A percentile compares a stretch with the other conserved stretches of the same genome.
Evolutionary conservation across 2,888 invertebrate genomes (phyloP).

Genomic region (Penaeus monodon): DNA sequence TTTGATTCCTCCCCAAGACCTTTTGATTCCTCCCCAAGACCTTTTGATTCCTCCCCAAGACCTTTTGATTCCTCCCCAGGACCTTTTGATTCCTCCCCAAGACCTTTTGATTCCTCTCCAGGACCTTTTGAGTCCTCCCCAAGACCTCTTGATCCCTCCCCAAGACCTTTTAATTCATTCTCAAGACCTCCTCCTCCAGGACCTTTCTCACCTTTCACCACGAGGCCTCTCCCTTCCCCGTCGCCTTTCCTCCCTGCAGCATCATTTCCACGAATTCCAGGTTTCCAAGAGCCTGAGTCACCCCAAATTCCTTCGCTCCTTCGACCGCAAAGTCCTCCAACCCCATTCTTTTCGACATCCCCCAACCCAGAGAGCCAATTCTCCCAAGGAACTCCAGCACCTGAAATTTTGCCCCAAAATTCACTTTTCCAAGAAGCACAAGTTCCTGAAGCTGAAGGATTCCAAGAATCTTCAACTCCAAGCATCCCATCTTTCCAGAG

Average conservation of each 20-base stretch:
- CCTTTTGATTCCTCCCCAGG: neutral
- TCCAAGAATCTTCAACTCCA: constrained; percentile 11
- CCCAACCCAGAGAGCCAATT: neutral
- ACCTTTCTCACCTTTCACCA: constrained; percentile 27
- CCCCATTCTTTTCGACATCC: neutral
- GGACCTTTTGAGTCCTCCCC: neutral
- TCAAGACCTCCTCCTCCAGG: constrained; percentile 2
- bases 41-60: neutral
- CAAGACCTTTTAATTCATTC: constrained; percentile 31
- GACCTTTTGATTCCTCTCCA: neutral
- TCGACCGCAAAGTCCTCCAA: constrained; percentile 14
- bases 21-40: constrained; percentile 6
- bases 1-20: too few species aligned
- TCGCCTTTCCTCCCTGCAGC: constrained; percentile 18
- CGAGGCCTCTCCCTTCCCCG: constrained; percentile 11
- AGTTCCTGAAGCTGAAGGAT: neutral
- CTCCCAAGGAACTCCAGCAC: constrained; percentile 10
- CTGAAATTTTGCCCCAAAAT: neutral
- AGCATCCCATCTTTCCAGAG: neutral
- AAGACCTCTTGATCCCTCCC: constrained; percentile 19
- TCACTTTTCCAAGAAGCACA: constrained; percentile 18
- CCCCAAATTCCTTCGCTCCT: constrained; percentile 23
- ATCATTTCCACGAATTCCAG: constrained; percentile 2
- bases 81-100: too few species aligned
- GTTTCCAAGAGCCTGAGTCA: constrained; percentile 9